These are phyloP conservation scores for Drosophila auraria DNA, from an alignment of 1,140 invertebrate species.

Conservation along the genomic window DNA sequence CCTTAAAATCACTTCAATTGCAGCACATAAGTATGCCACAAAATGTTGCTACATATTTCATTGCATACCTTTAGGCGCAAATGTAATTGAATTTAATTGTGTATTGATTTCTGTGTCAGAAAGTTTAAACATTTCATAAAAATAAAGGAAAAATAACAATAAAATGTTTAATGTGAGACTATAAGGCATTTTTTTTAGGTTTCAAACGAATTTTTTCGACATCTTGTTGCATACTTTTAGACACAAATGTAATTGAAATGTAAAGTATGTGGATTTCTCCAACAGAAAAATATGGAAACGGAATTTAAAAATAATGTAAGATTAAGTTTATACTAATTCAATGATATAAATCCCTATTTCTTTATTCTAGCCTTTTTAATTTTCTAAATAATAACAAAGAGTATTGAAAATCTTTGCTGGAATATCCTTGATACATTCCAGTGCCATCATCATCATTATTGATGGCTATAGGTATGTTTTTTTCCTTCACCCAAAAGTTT, in stretches of 20 bases:
- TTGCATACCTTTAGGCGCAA: no score
- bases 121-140: no score
- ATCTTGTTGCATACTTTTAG: no score
- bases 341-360: neutral
- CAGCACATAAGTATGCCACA: neutral
- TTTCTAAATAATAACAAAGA: neutral
- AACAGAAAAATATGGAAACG: no score
- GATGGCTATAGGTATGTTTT: constrained; percentile 21
- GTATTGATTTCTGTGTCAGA: neutral
- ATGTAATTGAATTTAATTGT: neutral
- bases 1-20: neutral
- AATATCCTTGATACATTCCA: neutral
- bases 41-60: neutral
- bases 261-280: no score
- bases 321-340: no score
- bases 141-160: no score
- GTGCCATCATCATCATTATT: constrained; percentile 25
- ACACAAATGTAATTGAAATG: no score
- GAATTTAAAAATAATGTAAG: no score
- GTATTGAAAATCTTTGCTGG: neutral
- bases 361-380: neutral
- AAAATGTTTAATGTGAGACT: no score
- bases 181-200: no score
- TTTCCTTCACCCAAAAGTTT: constrained; percentile 27
- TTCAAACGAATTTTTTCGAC: no score